Conservation (phyloP, 2,113 vertebrate genomes). For the Nycticorax nycticorax region DNA sequence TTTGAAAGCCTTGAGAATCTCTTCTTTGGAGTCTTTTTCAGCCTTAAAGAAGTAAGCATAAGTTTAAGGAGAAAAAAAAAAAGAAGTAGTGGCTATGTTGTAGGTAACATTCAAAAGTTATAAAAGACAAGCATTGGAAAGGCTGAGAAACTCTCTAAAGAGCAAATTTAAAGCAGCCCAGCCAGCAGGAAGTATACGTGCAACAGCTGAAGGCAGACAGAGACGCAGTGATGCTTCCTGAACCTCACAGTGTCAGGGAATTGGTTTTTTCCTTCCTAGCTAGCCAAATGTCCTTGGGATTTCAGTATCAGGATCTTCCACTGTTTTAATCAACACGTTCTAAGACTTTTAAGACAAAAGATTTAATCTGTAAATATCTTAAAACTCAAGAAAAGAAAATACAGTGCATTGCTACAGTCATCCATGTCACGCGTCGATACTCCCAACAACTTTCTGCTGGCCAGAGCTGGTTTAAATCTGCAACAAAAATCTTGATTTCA, state of each 20-base stretch:
- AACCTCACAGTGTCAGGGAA: neutral
- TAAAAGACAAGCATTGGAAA: neutral
- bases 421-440: accelerated
- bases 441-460: neutral
- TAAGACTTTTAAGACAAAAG: neutral
- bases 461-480: neutral
- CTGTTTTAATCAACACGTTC: neutral
- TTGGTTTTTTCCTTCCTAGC: neutral
- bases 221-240: neutral
- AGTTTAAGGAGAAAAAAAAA: neutral
- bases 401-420: neutral
- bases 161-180: neutral
- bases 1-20: slow-evolving; percentile 93
- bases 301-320: neutral
- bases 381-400: neutral
- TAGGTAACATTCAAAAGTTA: neutral
- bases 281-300: neutral
- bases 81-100: neutral
- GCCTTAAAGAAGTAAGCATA: slow-evolving; percentile 63
- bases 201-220: neutral
- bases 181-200: neutral
- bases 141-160: neutral
- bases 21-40: slow-evolving; percentile 95
- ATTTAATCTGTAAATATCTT: neutral
- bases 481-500: neutral